Evolutionary conservation across 2,888 invertebrate genomes (phyloP).

Genomic region (Lysandra coridon): DNA sequence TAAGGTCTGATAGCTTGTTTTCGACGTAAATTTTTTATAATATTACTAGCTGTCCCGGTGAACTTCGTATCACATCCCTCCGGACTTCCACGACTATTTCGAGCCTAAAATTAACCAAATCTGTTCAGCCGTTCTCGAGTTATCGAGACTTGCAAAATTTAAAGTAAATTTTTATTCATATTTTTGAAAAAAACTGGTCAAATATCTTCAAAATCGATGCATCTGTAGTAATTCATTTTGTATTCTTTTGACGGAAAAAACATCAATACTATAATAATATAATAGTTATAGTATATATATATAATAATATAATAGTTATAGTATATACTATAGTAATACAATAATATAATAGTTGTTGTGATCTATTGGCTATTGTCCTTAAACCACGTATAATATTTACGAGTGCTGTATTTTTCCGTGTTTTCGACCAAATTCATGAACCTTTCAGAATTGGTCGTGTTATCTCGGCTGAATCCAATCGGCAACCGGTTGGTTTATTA

Average conservation of each 20-base stretch:
- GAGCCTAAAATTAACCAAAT: too few relatives aligned
- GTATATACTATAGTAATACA: too few relatives aligned
- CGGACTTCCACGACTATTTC: too few relatives aligned
- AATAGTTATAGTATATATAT: too few relatives aligned
- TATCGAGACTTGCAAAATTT: too few relatives aligned
- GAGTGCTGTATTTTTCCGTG: background rate
- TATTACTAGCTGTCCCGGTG: too few relatives aligned
- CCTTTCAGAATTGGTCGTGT: background rate
- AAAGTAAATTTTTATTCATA: too few relatives aligned
- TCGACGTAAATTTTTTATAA: background rate
- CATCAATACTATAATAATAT: too few relatives aligned
- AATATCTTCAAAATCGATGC: background rate
- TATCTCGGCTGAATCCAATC: background rate
- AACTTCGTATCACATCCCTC: too few relatives aligned
- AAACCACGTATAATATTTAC: background rate
- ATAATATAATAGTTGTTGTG: background rate
- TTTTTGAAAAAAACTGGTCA: too few relatives aligned
- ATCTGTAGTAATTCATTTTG: background rate
- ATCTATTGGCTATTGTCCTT: background rate
- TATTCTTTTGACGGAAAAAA: background rate
- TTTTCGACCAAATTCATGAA: background rate
- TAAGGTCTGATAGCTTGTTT: background rate
- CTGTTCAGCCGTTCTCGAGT: too few relatives aligned
- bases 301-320: background rate
- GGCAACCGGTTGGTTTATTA: too few relatives aligned